Percentiles rank a stretch among this genome's conserved stretches.
Evolutionary conservation across 1,140 invertebrate genomes (phyloP).

Genomic region (Philopotamus ludificatus): DNA sequence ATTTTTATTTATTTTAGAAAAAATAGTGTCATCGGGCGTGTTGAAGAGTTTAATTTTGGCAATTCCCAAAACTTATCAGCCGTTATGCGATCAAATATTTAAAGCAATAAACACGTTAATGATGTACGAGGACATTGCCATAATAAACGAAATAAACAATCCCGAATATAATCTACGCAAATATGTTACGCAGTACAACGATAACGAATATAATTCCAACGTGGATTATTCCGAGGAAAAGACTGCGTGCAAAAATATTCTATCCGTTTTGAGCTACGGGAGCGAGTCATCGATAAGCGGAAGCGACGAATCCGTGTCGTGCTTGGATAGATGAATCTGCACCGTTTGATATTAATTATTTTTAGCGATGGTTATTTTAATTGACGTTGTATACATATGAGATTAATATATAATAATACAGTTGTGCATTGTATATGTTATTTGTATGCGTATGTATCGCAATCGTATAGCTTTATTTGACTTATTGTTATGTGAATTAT

Average conservation of each 20-base stretch:
- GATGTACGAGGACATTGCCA: background rate
- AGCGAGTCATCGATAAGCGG: too few species aligned
- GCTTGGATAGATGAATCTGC: too few species aligned
- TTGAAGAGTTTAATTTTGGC: constrained; percentile 11
- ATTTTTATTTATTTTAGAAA: constrained; percentile 16
- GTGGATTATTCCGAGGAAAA: background rate
- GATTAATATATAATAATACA: too few species aligned
- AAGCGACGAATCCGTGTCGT: too few species aligned
- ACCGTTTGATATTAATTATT: too few species aligned
- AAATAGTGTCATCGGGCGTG: background rate
- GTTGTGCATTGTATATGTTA: too few species aligned
- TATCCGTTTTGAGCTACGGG: background rate
- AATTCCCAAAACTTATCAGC: constrained; percentile 5
- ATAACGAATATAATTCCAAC: background rate
- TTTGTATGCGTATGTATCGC: too few species aligned
- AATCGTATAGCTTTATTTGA: too few species aligned
- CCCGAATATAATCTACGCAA: background rate
- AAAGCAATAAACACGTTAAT: constrained; percentile 14
- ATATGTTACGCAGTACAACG: background rate
- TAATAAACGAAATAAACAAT: constrained; percentile 1
- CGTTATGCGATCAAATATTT: constrained; percentile 26
- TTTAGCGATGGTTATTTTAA: too few species aligned
- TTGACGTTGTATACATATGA: too few species aligned
- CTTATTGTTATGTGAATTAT: too few species aligned
- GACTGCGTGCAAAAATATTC: background rate